Conservation (phyloP, 2,888 invertebrate genomes). For the Brachypalpus laphriformis region DNA sequence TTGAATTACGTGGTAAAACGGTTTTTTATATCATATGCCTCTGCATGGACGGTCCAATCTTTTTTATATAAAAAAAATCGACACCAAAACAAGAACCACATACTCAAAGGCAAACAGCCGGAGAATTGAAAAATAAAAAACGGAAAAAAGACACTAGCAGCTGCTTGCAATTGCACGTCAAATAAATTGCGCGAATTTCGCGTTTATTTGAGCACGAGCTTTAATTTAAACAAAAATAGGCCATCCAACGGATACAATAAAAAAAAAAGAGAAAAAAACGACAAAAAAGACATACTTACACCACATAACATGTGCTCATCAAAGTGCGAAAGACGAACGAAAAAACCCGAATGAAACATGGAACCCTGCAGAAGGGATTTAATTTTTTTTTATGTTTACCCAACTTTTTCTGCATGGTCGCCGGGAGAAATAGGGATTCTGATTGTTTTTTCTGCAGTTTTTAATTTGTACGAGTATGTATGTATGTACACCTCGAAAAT, state of each 20-base stretch:
- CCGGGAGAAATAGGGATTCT: conserved; percentile 21
- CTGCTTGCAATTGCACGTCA: conserved; percentile 75
- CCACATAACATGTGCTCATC: conserved; percentile 68
- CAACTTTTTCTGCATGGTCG: conserved; percentile 26
- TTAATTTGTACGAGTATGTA: conserved; percentile 31
- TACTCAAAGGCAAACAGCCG: conserved; percentile 56
- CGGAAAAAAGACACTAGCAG: conserved; percentile 55
- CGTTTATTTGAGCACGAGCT: conserved; percentile 74
- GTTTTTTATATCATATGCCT: not conserved
- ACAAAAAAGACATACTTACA: conserved; percentile 46
- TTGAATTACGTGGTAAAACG: not conserved
- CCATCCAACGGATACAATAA: conserved; percentile 71
- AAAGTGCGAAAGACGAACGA: conserved; percentile 34
- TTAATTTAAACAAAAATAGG: conserved; percentile 74
- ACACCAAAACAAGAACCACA: conserved; percentile 54
- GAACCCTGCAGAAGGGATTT: conserved; percentile 44
- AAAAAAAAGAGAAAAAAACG: conserved; percentile 16
- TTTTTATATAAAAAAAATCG: conserved; percentile 6
- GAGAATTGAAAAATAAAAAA: conserved; percentile 27
- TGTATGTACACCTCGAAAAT: not conserved
- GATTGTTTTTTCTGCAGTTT: conserved; percentile 33
- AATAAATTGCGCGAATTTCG: conserved; percentile 74
- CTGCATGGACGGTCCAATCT: not conserved
- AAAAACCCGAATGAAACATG: conserved; percentile 9
- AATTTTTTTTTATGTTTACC: conserved; percentile 28